Evolutionary conservation across 2,888 invertebrate species (phyloP), one percentile per base, ranked within the genome.

Genomic region (Scelioninae gen. 1): DNA sequence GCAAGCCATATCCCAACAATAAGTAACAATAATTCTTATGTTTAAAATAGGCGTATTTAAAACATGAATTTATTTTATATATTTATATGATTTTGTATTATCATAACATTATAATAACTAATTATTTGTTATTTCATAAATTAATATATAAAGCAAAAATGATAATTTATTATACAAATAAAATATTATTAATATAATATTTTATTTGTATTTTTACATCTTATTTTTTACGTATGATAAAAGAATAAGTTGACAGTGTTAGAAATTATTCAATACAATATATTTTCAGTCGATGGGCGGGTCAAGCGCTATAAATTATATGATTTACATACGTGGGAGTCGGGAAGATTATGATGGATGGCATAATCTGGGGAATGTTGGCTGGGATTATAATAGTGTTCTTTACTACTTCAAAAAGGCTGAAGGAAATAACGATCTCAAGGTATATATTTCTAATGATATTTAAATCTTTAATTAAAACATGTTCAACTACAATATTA

Each of bases 311-410:
- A 92, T 95, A 16, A 95, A 95, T 87, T 94, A 93, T 51, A 95
- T 95, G 94, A 91, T 95, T 65, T 95, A 94, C 87, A 92, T 95
- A 4, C 93, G 94, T 47, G 95, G 95, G 0, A 94, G 93, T 85
- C 92, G 90, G 0, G 88, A 89, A 7, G 94, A 95, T 87, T 95
- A 93, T 82, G 92, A 94, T 55, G 89, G 92, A 62, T 95, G 95
- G 95, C 92, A 93, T 56, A 88, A 89, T 0, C 86, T 91, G 34
- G 94, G 94, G 11, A 94, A 94, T 84, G 40, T 85, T 0, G 93
- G 93, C 5, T 95, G 95, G 95, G 93, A 93, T 47, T 95, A 94
- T 89, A 89, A 93, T 5, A 91, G 93, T 7, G 92, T 94, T 0
- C 76, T 89, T 0, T 88, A 92, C 8, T 94, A 93, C 84, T 93